phyloP scores from a whole-genome alignment of 2,113 vertebrate genomes.

The Opisthocomus hoazin region DNA sequence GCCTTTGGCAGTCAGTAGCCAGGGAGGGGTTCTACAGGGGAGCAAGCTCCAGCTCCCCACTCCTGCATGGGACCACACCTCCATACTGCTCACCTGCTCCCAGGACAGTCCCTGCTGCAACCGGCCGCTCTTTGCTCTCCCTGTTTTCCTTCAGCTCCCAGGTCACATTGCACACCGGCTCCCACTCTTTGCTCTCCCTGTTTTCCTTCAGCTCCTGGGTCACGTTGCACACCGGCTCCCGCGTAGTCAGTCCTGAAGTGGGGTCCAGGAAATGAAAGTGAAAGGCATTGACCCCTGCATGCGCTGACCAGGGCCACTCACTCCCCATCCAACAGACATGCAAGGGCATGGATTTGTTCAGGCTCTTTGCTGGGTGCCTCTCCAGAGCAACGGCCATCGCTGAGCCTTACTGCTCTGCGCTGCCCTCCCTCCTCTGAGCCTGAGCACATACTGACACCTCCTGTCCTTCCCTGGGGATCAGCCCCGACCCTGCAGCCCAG shows the following conservation, averaged over 20 bases:
- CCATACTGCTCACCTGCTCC: not conserved
- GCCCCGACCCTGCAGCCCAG: not conserved
- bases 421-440: not conserved
- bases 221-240: not conserved
- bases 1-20: not conserved
- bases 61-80: not conserved
- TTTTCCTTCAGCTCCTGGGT: not conserved
- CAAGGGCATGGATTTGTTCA: not conserved
- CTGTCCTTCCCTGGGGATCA: not conserved
- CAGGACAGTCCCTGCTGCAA: not conserved
- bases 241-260: not conserved
- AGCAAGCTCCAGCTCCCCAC: not conserved
- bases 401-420: fast-evolving
- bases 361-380: not conserved
- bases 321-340: not conserved
- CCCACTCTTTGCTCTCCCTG: not conserved
- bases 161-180: not conserved
- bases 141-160: not conserved
- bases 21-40: not conserved
- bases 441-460: not conserved
- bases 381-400: not conserved
- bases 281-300: not conserved
- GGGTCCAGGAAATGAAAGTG: not conserved
- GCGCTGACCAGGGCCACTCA: fast-evolving
- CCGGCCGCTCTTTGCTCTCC: not conserved